A percentile compares a stretch with the other conserved stretches of the same genome.
Evolutionary conservation across 2,797 vertebrate genomes (phyloP).

Genomic region (Phylloscopus collybita): DNA sequence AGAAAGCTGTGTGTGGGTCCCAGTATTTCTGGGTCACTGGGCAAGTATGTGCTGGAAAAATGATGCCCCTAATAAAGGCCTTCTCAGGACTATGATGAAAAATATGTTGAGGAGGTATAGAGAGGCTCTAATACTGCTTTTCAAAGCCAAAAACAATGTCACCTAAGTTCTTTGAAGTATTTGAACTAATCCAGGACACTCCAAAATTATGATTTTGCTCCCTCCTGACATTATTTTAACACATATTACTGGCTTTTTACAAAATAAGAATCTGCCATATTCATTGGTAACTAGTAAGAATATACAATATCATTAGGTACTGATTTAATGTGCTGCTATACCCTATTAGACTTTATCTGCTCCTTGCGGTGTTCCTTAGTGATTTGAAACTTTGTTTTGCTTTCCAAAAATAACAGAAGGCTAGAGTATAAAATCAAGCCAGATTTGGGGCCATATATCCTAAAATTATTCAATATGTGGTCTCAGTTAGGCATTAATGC

Average conservation of each 20-base stretch:
- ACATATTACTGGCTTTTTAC: background rate
- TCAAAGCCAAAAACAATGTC: background rate
- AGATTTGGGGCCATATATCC: background rate
- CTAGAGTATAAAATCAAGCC: background rate
- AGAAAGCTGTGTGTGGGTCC: background rate
- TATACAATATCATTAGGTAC: background rate
- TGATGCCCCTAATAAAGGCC: background rate
- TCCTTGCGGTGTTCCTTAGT: background rate
- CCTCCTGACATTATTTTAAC: background rate
- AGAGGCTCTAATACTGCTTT: background rate
- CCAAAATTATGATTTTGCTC: background rate
- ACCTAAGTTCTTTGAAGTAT: background rate
- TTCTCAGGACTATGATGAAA: background rate
- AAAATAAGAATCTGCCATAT: background rate
- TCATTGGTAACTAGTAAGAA: background rate
- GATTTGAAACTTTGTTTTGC: background rate
- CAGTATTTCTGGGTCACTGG: background rate
- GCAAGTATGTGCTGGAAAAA: background rate
- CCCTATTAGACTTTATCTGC: background rate
- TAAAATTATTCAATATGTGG: background rate
- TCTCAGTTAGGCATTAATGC: background rate
- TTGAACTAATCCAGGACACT: background rate
- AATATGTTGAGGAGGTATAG: background rate
- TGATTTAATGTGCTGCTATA: background rate
- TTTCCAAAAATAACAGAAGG: conserved; percentile 18